phyloP scores from a whole-genome alignment of 2,113 vertebrate genomes.

The Urocitellus parryii region DNA sequence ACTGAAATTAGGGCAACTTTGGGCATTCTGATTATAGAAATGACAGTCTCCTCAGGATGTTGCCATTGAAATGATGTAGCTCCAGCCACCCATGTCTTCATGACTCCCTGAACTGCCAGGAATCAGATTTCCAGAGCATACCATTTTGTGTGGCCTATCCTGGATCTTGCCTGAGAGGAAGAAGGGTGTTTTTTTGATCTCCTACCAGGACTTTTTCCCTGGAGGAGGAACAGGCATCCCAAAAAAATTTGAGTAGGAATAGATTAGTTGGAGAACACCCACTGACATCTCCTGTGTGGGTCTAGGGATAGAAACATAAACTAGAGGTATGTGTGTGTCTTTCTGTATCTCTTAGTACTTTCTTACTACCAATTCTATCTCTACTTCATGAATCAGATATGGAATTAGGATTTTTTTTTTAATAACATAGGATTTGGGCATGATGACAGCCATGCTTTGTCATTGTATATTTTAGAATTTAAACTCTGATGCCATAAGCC shows the following conservation, averaged over 20 bases:
- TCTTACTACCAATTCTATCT: neutral
- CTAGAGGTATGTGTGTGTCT: neutral
- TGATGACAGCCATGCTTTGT: neutral
- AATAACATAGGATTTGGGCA: neutral
- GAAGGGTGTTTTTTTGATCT: neutral
- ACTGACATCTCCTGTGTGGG: neutral
- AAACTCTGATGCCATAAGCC: neutral
- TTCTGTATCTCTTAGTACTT: accelerated
- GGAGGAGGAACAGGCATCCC: no score
- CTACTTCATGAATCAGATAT: neutral
- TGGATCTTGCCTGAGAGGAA: neutral
- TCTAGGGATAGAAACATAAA: neutral
- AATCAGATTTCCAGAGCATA: neutral
- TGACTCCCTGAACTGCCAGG: neutral
- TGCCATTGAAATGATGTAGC: neutral
- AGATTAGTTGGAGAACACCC: neutral
- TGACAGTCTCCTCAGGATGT: neutral
- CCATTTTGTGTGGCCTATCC: neutral
- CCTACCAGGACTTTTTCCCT: neutral
- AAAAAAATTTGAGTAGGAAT: neutral
- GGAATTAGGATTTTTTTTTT: neutral
- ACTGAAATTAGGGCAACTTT: neutral
- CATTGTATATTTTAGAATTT: neutral
- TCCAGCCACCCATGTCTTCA: neutral
- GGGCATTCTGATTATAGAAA: neutral